These are phyloP conservation scores for Channa argus DNA, from an alignment of 2,113 vertebrate genomes.

Conservation along the genomic window DNA sequence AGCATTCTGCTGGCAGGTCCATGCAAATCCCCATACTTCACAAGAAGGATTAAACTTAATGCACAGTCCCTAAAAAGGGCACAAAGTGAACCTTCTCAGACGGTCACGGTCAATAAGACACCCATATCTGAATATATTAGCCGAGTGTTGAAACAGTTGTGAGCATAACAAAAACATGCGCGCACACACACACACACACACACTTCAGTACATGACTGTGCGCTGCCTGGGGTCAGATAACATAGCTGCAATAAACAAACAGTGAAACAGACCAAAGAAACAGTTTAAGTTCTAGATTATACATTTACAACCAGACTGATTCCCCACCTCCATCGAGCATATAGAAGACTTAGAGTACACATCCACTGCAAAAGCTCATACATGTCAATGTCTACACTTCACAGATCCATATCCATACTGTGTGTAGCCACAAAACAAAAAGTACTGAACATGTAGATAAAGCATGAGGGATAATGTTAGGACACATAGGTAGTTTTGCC, in stretches of 20 bases:
- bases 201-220: too few relatives aligned
- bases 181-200: too few relatives aligned
- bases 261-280: slow-evolving; percentile 45
- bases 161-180: too few relatives aligned
- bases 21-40: slow-evolving; percentile 14
- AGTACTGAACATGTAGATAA: too few relatives aligned
- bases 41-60: slow-evolving; percentile 50
- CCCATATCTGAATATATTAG: neutral
- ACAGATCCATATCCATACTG: too few relatives aligned
- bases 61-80: slow-evolving; percentile 14
- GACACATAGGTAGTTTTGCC: too few relatives aligned
- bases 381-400: too few relatives aligned
- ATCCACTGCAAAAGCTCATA: too few relatives aligned
- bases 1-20: slow-evolving; percentile 4
- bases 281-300: slow-evolving; percentile 27
- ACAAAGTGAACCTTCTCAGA: slow-evolving; percentile 15
- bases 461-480: too few relatives aligned
- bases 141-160: neutral
- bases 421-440: too few relatives aligned
- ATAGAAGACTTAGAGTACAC: too few relatives aligned
- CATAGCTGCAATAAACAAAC: slow-evolving; percentile 38
- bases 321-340: too few relatives aligned
- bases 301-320: slow-evolving; percentile 11
- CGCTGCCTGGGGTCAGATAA: slow-evolving; percentile 1
- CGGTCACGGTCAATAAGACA: slow-evolving; percentile 4